Base-by-base conservation (phyloP, 2,888 invertebrate species). In the Caenorhabditis macrosperma region DNA sequence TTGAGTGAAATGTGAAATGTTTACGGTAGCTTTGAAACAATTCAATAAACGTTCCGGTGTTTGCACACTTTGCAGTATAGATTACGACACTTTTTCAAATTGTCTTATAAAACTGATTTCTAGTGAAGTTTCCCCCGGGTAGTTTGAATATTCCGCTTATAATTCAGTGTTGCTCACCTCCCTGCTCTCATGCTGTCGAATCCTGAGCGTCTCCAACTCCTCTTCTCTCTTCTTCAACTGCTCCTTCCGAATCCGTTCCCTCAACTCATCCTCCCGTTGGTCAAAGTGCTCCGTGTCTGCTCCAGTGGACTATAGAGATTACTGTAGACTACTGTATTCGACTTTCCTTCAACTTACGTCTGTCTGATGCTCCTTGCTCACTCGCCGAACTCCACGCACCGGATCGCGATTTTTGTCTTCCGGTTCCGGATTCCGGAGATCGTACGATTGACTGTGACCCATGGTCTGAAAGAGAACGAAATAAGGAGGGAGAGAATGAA, bases 401-500 rank as follows among this genome's bases (percentile, higher is more conserved):
- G 79, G 22, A 30, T 52, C 52, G 5, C 17, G 12, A 1, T 15
- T 22, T 6, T 55, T 67, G 33, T 72, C 72, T 6, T 46, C 50
- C 3, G 15, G 22, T 22, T 79, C 79, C 20, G 55, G 68, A 41
- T 79, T 79, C 12, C 50, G 46, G 9, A 79, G 59, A 24, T 79
- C 74, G 41, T 79, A 79, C 9, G 79, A 79, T 68, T 79, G 79
- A 64, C 74, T 74, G 33, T 79, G 79, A 17, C 79, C 79, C 79
- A 79, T 79, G n/a, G n/a, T n/a, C n/a, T n/a, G n/a, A n/a, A n/a
- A n/a, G n/a, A n/a, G n/a, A n/a, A n/a, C n/a, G n/a, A n/a, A n/a
- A n/a, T n/a, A n/a, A n/a, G n/a, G n/a, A n/a, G n/a, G n/a, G n/a
- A n/a, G n/a, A n/a, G n/a, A n/a, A 50, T 35, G 7, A 64, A 28